Conservation (phyloP, 2,113 vertebrate genomes). For the Chroicocephalus ridibundus region DNA sequence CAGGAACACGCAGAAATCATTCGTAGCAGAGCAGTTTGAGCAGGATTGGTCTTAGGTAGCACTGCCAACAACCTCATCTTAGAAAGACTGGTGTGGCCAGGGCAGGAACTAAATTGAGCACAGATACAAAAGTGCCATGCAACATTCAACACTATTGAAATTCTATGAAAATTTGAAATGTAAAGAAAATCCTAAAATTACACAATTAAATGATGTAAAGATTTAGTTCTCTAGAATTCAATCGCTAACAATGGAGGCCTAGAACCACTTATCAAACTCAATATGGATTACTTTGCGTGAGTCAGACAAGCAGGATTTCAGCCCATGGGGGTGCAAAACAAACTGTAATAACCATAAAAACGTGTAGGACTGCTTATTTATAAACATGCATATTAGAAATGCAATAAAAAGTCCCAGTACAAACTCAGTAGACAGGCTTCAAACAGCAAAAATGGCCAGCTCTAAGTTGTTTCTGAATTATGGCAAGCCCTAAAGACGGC, state of each 20-base stretch:
- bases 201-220: neutral
- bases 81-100: neutral
- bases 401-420: neutral
- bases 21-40: neutral
- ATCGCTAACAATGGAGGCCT: rapidly evolving
- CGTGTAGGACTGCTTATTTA: neutral
- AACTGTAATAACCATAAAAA: neutral
- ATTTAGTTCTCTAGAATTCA: neutral
- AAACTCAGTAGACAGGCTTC: neutral
- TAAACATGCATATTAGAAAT: neutral
- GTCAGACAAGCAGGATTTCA: constrained; percentile 9
- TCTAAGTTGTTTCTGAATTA: constrained; percentile 21
- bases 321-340: neutral
- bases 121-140: neutral
- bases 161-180: neutral
- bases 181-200: neutral
- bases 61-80: neutral
- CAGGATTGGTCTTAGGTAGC: neutral
- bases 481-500: neutral
- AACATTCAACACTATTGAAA: neutral
- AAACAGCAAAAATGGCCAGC: neutral
- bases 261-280: neutral
- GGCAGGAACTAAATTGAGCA: neutral
- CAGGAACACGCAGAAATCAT: neutral
- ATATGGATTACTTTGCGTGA: neutral